Base-by-base conservation (phyloP, 2,888 invertebrate genomes). In the Sphecodes monilicornis region DNA sequence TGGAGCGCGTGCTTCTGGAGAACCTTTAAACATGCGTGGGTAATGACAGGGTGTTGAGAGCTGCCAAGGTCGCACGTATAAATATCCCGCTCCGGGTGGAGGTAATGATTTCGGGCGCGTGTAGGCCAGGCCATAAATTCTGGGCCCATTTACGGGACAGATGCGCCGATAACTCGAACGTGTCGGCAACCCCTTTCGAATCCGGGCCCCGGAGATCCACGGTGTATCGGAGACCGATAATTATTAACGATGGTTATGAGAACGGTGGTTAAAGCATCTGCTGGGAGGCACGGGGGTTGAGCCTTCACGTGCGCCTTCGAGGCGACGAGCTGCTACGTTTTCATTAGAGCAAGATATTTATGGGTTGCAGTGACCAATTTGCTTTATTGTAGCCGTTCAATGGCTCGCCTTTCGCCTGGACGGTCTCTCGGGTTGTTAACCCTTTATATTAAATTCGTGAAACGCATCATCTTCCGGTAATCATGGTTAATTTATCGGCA, bases 91-190 rank as follows among this genome's bases (percentile, higher is more conserved):
- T 71, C 74, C 82, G 82, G 85, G 86, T 80, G 79, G 84, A 85
- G 88, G 90, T 91, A 93, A 93, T 92, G 93, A 92, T 93, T 93
- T 91, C 87, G 87, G 92, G 91, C 92, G 92, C 93, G 93, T 92
- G 93, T 92, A 76, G 88, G 79, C 74, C 84, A 84, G 89, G 88
- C 91, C 91, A 93, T 94, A 94, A 94, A 94, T 94, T 92, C 91
- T 90, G 84, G 78, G 86, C 90, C 92, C 91, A 93, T 93, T 92
- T 94, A 94, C 91, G 90, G 92, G 93, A 94, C 94, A 94, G 94
- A 94, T 94, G 94, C 91, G 92, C 91, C 92, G 93, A 93, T 93
- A 92, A 88, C 87, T 88, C 88, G 88, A 84, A 46, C 70, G 75
- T 80, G 80, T 82, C 84, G 82, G 74, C 88, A 85, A 85, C 78